Base-by-base conservation (phyloP, 2,113 vertebrate genomes). In the Varanus komodoensis region DNA sequence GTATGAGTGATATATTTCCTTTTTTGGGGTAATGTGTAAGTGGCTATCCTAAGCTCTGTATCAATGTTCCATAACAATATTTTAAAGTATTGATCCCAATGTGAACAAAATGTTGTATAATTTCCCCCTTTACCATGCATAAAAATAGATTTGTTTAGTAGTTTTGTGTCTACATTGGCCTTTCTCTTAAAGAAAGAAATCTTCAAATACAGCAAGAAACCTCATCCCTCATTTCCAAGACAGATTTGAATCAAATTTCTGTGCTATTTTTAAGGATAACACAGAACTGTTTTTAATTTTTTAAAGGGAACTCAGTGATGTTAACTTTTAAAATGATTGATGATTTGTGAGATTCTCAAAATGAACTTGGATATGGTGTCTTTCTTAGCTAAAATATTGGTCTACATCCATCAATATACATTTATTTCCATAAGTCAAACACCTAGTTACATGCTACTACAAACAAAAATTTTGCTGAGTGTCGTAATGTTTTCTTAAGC, bases 31-130 rank as follows among this genome's bases (percentile, higher is more conserved):
- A 19, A 64, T 15, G 61, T 3, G 17, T 64, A 64, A 9, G 61
- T 64, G 61, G 61, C 61, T 19, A 64, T 19, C 61, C 19, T 61
- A 61, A 61, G 61, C 21, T 2, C 61, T 64, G 4, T 64, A 64
- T 64, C 61, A 64, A 21, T 64, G 17, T 64, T 64, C 19, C 9
- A 5, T 64, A 64, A 64, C 38, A 44, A 2, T 44, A 44, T 44
- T 44, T 44, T 44, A 44, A 44, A 44, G 38, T 44, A 44, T 44
- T 44, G 38, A 44, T 44, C 38, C 38, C 38, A 44, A 94, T 91
- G 79, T 57, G 91, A 94, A 89, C 87, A 95, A 94, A 87, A 93
- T 91, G 38, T 73, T 86, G 83, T 87, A 84, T 32, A 64, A 93
- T 92, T 94, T 81, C 82, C 91, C 87, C 54, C 87, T 75, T 50